Conservation (phyloP, 2,888 invertebrate genomes). For the Noctuana brunneofusca region DNA sequence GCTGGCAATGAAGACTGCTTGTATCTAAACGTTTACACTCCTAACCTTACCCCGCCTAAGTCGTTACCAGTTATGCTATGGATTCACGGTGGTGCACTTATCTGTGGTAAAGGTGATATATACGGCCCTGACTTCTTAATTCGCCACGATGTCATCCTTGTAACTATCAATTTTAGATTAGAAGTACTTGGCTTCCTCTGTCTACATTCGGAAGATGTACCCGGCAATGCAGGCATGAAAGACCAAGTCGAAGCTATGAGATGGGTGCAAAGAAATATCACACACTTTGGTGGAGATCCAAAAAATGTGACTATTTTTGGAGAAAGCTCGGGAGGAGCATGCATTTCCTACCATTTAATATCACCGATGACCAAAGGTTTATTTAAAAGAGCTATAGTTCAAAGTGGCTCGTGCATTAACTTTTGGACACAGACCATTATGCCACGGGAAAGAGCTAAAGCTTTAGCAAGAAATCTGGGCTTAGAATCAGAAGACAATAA, state of each 20-base stretch:
- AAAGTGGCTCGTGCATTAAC: conserved; percentile 86
- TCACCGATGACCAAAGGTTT: conserved; percentile 73
- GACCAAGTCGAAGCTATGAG: conserved; percentile 70
- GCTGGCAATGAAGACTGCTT: conserved; percentile 64
- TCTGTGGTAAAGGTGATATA: conserved; percentile 56
- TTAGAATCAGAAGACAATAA: conserved; percentile 55
- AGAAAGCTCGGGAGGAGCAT: conserved; percentile 66
- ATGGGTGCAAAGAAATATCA: conserved; percentile 69
- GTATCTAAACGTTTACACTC: conserved; percentile 69
- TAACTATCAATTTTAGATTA: conserved; percentile 70
- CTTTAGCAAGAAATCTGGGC: conserved; percentile 55
- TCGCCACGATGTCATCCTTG: conserved; percentile 60
- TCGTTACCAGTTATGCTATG: conserved; percentile 65
- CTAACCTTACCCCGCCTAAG: conserved; percentile 48
- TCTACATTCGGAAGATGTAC: conserved; percentile 64
- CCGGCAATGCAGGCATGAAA: conserved; percentile 76
- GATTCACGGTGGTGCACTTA: conserved; percentile 66
- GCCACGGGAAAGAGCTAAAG: conserved; percentile 72
- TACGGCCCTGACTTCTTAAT: conserved; percentile 69
- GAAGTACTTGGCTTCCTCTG: conserved; percentile 66
- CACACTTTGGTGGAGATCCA: conserved; percentile 66
- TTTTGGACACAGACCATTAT: conserved; percentile 75
- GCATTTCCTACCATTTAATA: conserved; percentile 59
- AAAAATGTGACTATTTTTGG: conserved; percentile 73
- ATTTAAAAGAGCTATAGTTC: conserved; percentile 81